These are phyloP conservation scores for Meloidogyne floridensis DNA, from an alignment of 1,140 invertebrate genomes.

Conservation along the genomic window DNA sequence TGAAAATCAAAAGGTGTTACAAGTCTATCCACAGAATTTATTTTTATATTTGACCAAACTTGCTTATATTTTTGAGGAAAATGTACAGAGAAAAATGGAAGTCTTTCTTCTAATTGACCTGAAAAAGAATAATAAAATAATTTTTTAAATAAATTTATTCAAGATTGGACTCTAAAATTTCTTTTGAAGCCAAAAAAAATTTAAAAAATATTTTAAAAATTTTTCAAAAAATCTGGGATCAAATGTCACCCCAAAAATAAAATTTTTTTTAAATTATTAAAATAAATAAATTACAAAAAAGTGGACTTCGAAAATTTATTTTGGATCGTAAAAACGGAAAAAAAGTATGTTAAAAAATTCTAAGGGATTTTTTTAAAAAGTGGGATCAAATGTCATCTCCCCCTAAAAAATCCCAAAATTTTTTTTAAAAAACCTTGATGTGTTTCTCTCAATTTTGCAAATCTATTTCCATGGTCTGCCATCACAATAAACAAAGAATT, in stretches of 20 bases:
- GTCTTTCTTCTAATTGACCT: conserved; percentile 76
- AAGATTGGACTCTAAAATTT: not conserved
- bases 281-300: too few relatives aligned
- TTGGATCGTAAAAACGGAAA: too few relatives aligned
- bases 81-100: conserved; percentile 80
- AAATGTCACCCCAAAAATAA: too few relatives aligned
- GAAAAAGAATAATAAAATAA: not conserved
- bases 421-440: conserved; percentile 73
- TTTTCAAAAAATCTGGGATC: too few relatives aligned
- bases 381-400: not conserved
- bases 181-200: not conserved
- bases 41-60: conserved; percentile 71
- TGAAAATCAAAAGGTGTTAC: conserved; percentile 80
- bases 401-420: conserved; percentile 8
- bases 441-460: conserved; percentile 77
- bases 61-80: conserved; percentile 70
- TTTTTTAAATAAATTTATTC: not conserved
- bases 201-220: not conserved
- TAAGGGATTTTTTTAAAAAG: not conserved
- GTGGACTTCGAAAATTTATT: too few relatives aligned
- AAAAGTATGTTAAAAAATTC: too few relatives aligned
- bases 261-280: too few relatives aligned
- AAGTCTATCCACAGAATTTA: conserved; percentile 73
- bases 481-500: conserved; percentile 75
- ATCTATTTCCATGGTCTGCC: conserved; percentile 68